Evolutionary conservation across 2,113 vertebrate species (phyloP).

Genomic region (Oxyruncus cristatus): DNA sequence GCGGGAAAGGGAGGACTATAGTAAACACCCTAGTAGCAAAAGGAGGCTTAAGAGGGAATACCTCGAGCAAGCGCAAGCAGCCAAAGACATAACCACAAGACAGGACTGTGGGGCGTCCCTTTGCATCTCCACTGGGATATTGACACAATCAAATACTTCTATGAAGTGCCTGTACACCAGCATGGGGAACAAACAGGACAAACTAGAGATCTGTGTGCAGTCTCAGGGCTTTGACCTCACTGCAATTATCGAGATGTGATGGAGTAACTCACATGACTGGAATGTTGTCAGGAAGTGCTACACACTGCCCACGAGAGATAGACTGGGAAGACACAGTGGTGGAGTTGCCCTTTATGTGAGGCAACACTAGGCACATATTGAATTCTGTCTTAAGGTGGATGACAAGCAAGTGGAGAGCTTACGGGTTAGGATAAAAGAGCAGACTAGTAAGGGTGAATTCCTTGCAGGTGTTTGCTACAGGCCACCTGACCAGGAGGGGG

Average conservation of each 20-base stretch:
- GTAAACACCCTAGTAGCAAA: background rate
- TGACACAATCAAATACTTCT: background rate
- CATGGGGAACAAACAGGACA: background rate
- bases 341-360: background rate
- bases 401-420: background rate
- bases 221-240: background rate
- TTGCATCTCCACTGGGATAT: fast-evolving
- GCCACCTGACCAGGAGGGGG: background rate
- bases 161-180: no score
- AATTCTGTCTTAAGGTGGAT: background rate
- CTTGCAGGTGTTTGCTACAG: background rate
- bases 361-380: background rate
- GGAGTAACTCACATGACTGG: background rate
- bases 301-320: background rate
- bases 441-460: background rate
- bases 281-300: background rate
- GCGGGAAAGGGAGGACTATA: background rate
- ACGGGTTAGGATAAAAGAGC: background rate
- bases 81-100: background rate
- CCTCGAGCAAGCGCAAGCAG: background rate
- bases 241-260: fast-evolving
- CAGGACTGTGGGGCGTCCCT: background rate
- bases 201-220: background rate
- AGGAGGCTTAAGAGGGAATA: background rate
- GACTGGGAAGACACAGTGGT: fast-evolving